Evolutionary conservation across 2,888 invertebrate genomes (phyloP), one percentile per base, ranked within the genome.

Genomic region (Drosophila limbata): DNA sequence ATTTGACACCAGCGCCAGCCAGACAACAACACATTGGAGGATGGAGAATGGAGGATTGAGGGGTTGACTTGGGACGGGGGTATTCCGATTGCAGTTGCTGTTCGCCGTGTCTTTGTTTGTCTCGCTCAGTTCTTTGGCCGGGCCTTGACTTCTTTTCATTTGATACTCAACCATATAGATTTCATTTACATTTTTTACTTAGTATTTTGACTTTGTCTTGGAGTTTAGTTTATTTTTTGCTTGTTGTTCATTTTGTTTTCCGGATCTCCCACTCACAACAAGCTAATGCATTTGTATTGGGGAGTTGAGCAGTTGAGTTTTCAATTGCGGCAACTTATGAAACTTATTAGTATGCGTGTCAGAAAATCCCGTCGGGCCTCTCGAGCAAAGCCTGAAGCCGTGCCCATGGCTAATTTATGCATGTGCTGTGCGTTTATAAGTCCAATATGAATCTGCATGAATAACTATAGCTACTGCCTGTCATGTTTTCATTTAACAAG

Each of bases 111-210:
- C 37, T 56, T 59, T 71, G 52, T 71, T 82, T 61, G 63, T 56
- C 51, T 59, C 45, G 33, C 55, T 21, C 31, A 65, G 87, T 81
- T 84, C 84, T 79, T 70, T 81, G 85, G 64, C 79, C 76, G 85
- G 69, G 85, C 85, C 88, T 88, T 87, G 87, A 87, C 82, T 83
- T 66, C 79, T 64, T 87, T 83, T 25, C 64, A 79, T 77, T 84
- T 84, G 83, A 79, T 70, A 75, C 74, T 19, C 45, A 62, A 59
- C 55, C 74, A 72, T 78, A 65, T 73, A 81, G 74, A 70, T 75
- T 84, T 77, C 77, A 86, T 86, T 81, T 79, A 76, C 47, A 81
- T 88, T 77, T 79, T 74, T 57, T 56, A 63, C 69, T 63, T 67
- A 47, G 17, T 47, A 40, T 35, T 17, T 55, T 44, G 45, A 53